Evolutionary conservation across 2,113 vertebrate genomes (phyloP).

Genomic region (Theristicus caerulescens): DNA sequence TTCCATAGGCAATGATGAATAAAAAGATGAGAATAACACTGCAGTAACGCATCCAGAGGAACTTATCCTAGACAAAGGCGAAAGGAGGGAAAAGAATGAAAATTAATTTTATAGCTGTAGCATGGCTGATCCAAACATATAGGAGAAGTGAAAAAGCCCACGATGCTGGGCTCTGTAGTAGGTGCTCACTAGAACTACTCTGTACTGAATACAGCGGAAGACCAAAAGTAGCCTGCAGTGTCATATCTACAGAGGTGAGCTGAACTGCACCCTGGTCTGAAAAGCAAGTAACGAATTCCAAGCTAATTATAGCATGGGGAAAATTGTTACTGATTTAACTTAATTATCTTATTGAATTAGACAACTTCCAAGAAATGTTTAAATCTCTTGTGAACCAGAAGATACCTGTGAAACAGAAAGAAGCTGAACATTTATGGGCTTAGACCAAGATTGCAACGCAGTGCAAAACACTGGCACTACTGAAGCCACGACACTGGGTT

Average conservation of each 20-base stretch:
- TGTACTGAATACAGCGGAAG: background rate
- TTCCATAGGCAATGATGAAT: slow-evolving; percentile 75
- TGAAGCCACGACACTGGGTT: background rate
- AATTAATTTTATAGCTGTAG: background rate
- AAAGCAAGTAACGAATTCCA: background rate
- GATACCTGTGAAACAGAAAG: background rate
- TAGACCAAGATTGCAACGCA: background rate
- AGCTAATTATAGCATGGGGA: background rate
- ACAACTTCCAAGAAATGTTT: background rate
- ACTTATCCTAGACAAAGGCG: slow-evolving; percentile 15
- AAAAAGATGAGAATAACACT: slow-evolving; percentile 80
- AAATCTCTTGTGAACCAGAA: background rate
- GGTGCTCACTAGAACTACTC: background rate
- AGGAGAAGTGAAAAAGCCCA: background rate
- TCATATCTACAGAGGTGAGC: background rate
- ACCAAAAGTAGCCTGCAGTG: background rate
- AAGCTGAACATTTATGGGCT: background rate
- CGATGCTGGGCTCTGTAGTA: background rate
- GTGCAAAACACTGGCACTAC: background rate
- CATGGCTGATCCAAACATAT: background rate
- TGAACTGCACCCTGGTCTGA: background rate
- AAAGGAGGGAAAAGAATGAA: background rate
- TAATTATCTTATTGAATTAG: background rate
- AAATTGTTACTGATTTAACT: background rate
- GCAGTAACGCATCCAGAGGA: slow-evolving; percentile 80